Base-by-base conservation (phyloP, 2,113 vertebrate species). In the Baryphthengus martii region DNA sequence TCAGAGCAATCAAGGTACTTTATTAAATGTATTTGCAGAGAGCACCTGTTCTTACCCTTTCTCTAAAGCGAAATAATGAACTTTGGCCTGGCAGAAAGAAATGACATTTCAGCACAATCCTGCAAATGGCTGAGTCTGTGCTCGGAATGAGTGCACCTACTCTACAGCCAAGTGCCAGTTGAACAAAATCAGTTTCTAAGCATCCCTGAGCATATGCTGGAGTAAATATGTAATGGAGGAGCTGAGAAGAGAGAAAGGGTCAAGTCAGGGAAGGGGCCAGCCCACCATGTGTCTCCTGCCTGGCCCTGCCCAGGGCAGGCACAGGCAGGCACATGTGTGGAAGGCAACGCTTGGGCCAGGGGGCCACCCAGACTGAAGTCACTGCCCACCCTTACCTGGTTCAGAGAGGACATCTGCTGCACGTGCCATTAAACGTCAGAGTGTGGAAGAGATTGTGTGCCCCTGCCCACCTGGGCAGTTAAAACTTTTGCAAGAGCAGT, bases 381-480 rank as follows among this genome's bases (percentile, higher is more conserved):
- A 26, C 45, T 82, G 65, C 14, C 40, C 59, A 17, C 20, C 19
- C 70, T 47, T 47, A 0, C 7, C 37, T 24, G 18, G 3, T 33
- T 85, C 74, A 45, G 70, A 47, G 37, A 72, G 52, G 29, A 52
- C 1, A 0, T 52, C 23, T 62, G n/a, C 44, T 33, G 20, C 1
- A 0, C 7, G 7, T 56, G 44, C 8, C 24, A 24, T 33, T n/a
- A 31, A 55, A 59, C 1, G 1, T 16, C 2, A 1, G 6, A 11
- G 11, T 37, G 18, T 40, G 10, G 47, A 61, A 74, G 73, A 78
- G 55, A 16, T 53, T 63, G 13, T 44, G 31, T 56, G 24, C 17
- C 50, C 19, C 58, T 35, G 55, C 50, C 62, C 39, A 45, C 52
- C 18, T 6, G 12, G 29, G 13, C 12, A 74, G 26, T 6, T 77